Percentiles rank a stretch among this genome's conserved stretches.
phyloP scores from a whole-genome alignment of 2,888 invertebrate genomes.

The Noctua fimbriata region DNA sequence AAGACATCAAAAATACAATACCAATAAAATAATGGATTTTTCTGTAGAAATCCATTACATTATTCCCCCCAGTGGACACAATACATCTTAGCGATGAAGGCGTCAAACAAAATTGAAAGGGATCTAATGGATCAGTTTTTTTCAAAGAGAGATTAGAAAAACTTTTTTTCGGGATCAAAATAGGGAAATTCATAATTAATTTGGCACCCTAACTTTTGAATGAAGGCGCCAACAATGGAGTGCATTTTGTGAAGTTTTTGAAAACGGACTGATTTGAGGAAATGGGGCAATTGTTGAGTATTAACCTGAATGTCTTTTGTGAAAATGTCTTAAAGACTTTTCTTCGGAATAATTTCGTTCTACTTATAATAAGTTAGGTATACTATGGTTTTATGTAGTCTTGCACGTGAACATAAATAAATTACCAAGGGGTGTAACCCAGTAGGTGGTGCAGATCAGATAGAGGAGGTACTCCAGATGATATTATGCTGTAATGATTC shows the following conservation, averaged over 20 bases:
- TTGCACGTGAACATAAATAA: neutral
- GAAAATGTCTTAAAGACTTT: neutral
- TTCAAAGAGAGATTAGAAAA: slow-evolving; percentile 73
- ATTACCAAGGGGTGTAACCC: neutral
- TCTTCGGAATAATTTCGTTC: too few species aligned
- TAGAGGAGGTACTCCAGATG: neutral
- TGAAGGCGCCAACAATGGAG: slow-evolving; percentile 52
- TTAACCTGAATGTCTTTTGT: slow-evolving; percentile 12
- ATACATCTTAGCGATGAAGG: slow-evolving; percentile 68
- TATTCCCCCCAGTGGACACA: slow-evolving; percentile 66
- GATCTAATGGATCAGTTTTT: slow-evolving; percentile 75
- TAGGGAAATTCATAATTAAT: slow-evolving; percentile 75
- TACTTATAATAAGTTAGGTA: neutral
- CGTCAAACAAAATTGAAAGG: slow-evolving; percentile 73
- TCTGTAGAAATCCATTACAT: slow-evolving; percentile 62
- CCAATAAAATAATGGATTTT: slow-evolving; percentile 67
- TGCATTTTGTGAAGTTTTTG: slow-evolving; percentile 55
- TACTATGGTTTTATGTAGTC: neutral
- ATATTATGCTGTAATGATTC: neutral
- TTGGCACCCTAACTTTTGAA: slow-evolving; percentile 67
- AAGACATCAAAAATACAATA: slow-evolving; percentile 47
- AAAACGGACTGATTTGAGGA: slow-evolving; percentile 26
- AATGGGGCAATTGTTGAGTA: slow-evolving; percentile 41
- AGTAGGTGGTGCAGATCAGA: neutral
- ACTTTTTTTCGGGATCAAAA: slow-evolving; percentile 67